Base-by-base conservation (phyloP, 2,797 vertebrate species). In the Yasuhikotakia modesta region DNA sequence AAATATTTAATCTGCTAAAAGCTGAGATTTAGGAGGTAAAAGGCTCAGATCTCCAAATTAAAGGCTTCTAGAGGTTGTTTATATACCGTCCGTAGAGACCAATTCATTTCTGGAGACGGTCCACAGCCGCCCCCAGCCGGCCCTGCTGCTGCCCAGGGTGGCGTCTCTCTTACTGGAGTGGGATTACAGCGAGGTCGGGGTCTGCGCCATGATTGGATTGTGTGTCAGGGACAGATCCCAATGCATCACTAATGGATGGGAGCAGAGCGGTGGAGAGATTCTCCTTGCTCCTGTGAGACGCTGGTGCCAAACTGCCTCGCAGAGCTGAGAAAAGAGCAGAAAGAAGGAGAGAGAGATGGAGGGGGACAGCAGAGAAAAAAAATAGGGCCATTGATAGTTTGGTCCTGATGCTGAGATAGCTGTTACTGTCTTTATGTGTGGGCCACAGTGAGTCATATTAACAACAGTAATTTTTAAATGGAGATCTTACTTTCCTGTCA, bases 1-100 rank as follows among this genome's bases (percentile, higher is more conserved):
- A 86, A 86, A 88, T 84, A 87, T 87, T 87, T 89, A 86, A 88
- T 88, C 78, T 81, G 58, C 82, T 88, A 86, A 88, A 87, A 88
- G 81, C 84, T 87, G 70, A 14, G 65, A 78, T 88, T 88, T 86
- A 83, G 81, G 83, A 50, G 64, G 68, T 77, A 76, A 83, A 67
- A 53, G 80, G 83, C 84, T 85, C 82, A 61, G 70, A 82, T 84
- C 81, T 86, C 86, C 80, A 82, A 81, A 86, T 85, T 78, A 84
- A 85, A 83, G 84, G 78, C 69, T 85, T 83, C 76, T 73, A 76
- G 72, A 76, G 81, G 46, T 81, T 84, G 79, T 82, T 83, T 83
- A 78, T 80, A 70, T 50, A 53, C 78, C 17, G 66, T 70, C 83
- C 82, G 79, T 82, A 39, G 83, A 82, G 78, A 85, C 70, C 79